Evolutionary conservation across 2,888 invertebrate genomes (phyloP).

Genomic region (Bruchidius siliquastri): DNA sequence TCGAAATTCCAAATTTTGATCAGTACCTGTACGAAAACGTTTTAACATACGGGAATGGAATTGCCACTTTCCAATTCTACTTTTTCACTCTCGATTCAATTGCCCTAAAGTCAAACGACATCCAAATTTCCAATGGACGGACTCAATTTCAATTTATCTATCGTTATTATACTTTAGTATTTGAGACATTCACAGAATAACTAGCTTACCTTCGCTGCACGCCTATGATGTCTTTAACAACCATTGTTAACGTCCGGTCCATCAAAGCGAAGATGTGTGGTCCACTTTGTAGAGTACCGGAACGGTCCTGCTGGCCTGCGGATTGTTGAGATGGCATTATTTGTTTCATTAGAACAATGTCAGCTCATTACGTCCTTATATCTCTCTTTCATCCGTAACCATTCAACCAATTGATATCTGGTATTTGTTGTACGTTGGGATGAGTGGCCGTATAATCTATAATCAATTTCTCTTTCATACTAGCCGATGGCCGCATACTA

Average conservation of each 20-base stretch:
- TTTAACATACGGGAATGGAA: no score
- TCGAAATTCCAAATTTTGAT: no score
- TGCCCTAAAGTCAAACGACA: no score
- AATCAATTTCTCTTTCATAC: background rate
- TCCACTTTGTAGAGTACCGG: background rate
- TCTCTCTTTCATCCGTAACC: background rate
- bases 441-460: background rate
- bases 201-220: no score
- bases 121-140: no score
- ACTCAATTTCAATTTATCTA: no score
- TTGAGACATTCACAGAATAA: no score
- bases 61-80: no score
- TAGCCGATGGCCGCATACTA: background rate
- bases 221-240: background rate
- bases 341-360: background rate
- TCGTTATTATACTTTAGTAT: no score
- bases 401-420: background rate
- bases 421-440: background rate
- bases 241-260: background rate
- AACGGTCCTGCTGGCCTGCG: background rate
- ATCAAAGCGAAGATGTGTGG: background rate
- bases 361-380: background rate
- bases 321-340: background rate
- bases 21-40: no score
- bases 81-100: no score